These are phyloP conservation scores for Calosoma granatense DNA, from an alignment of 1,140 invertebrate genomes.

Conservation along the genomic window DNA sequence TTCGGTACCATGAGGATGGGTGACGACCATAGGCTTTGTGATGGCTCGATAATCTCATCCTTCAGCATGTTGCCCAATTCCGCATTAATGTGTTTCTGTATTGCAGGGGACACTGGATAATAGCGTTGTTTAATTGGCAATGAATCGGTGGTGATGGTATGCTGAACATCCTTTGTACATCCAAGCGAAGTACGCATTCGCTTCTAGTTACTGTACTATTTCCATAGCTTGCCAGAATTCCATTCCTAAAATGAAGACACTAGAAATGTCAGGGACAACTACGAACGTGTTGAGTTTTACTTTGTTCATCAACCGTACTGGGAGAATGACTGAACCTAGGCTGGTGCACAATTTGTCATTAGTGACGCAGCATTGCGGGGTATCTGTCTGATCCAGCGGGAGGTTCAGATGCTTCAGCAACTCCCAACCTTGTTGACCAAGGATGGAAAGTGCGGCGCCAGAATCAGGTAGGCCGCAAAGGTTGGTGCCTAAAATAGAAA, in stretches of 20 bases:
- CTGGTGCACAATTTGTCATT: constrained; percentile 13
- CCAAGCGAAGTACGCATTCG: too few species aligned
- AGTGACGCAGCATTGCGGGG: constrained; percentile 13
- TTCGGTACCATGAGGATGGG: constrained; percentile 15
- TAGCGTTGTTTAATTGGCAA: constrained; percentile 24
- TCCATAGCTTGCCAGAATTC: too few species aligned
- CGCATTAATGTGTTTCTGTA: background rate
- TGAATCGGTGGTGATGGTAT: too few species aligned
- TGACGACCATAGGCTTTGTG: constrained; percentile 8
- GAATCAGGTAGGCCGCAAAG: constrained; percentile 11
- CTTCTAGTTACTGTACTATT: too few species aligned
- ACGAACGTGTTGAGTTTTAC: constrained; percentile 10
- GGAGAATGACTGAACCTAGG: background rate
- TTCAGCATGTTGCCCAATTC: background rate
- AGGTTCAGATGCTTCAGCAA: background rate
- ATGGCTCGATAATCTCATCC: background rate
- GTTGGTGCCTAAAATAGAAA: constrained; percentile 11
- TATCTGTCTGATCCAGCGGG: background rate
- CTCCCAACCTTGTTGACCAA: background rate
- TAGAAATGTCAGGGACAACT: too few species aligned
- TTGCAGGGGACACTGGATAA: constrained; percentile 21
- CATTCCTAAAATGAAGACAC: too few species aligned
- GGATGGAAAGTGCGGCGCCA: background rate
- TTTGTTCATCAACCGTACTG: constrained; percentile 9
- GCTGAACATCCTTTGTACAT: too few species aligned